Base-by-base conservation (phyloP, 2,797 vertebrate genomes). In the Limnodromus scolopaceus region DNA sequence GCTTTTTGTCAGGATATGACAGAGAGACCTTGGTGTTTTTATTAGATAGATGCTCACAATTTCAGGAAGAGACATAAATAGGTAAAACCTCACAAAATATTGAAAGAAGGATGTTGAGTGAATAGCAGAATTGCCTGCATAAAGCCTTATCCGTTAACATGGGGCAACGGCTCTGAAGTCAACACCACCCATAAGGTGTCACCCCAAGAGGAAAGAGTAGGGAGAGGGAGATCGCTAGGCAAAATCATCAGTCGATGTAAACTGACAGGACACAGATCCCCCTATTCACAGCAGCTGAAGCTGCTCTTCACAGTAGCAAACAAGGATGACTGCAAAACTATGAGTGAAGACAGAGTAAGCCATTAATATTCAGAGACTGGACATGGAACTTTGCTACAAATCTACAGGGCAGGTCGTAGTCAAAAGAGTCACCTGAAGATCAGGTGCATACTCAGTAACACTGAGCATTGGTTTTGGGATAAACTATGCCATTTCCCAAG, bases 21-120 rank as follows among this genome's bases (percentile, higher is more conserved):
- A 80, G 5, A 77, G 16, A 1, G 5, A 57, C 22, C 4, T 36
- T 71, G 0, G 1, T 4, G 0, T 3, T 68, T 58, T 84, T 84
- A 5, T 92, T 45, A 77, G 38, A 49, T n/a, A 65, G 17, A 53
- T 1, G n/a, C 9, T 89, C 8, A 78, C 12, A 32, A 27, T 46
- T 65, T 78, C 64, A 80, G 38, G 27, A 77, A 75, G 36, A 84
- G 22, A 64, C 5, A 45, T 18, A 48, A 90, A 49, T 5, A 64
- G 34, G 34, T 25, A 71, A 89, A 89, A 82, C 22, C 14, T 41
- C 25, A 34, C 16, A 36, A 28, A 11, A 6, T 57, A 39, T 32
- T 36, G 17, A 55, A 83, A 61, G 36, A 83, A 65, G 27, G 72
- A 8, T 16, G 16, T 36, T 72, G 27, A 61, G 13, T 36, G 23